Evolutionary conservation across 2,888 invertebrate species (phyloP).

Genomic region (Augiades crinisus): DNA sequence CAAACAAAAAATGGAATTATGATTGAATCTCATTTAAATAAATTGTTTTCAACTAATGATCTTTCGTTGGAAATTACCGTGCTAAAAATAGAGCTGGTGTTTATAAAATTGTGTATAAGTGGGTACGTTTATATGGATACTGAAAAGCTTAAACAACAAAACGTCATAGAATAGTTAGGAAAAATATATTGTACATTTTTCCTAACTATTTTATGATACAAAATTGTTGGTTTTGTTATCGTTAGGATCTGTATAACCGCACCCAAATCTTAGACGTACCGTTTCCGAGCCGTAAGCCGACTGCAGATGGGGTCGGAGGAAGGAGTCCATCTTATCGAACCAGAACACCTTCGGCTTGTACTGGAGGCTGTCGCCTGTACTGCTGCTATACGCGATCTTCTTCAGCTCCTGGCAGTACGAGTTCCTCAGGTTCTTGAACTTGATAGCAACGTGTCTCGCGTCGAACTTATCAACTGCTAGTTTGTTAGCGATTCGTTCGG

Average conservation of each 20-base stretch:
- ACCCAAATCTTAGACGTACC: neutral
- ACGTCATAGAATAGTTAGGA: no score
- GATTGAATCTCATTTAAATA: no score
- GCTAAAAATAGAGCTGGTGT: no score
- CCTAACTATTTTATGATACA: no score
- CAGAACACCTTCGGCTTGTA: constrained; percentile 50
- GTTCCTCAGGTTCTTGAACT: constrained; percentile 58
- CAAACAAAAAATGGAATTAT: no score
- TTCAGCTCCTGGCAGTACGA: constrained; percentile 58
- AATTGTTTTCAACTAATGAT: no score
- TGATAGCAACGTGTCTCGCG: constrained; percentile 48
- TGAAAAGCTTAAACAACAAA: no score
- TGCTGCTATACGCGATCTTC: constrained; percentile 45
- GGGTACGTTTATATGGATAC: no score
- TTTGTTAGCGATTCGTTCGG: constrained; percentile 44
- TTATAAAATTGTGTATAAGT: no score
- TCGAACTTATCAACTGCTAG: constrained; percentile 49
- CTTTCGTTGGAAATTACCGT: no score
- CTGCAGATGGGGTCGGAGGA: constrained; percentile 45
- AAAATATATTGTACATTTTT: no score
- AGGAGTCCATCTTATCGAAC: constrained; percentile 51
- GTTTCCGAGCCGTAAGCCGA: neutral
- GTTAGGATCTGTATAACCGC: neutral
- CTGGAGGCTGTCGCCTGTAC: constrained; percentile 1
- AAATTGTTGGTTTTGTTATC: neutral